Evolutionary conservation across 1,140 invertebrate genomes (phyloP).

Genomic region (Drosophila guanche): DNA sequence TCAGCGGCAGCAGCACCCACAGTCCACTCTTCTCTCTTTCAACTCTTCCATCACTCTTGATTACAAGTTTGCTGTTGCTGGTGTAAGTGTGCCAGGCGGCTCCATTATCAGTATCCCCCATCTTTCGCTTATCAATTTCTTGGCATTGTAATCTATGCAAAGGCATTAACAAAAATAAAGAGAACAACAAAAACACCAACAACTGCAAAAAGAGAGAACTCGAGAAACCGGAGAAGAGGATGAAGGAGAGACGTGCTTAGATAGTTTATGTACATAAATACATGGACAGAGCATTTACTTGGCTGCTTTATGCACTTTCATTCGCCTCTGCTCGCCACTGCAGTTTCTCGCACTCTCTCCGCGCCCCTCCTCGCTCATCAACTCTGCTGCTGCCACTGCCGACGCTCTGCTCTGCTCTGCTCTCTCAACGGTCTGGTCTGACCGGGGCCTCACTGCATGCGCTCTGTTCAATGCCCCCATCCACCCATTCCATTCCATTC

Average conservation of each 20-base stretch:
- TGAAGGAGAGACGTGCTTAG: constrained; percentile 34
- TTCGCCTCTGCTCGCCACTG: constrained; percentile 28
- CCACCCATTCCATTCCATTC: too few relatives aligned
- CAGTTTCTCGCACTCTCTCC: constrained; percentile 8
- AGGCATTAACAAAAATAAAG: constrained; percentile 20
- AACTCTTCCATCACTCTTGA: not conserved
- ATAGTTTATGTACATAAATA: constrained; percentile 25
- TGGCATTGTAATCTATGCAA: constrained; percentile 46
- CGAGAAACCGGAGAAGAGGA: constrained; percentile 1
- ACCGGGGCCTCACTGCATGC: too few relatives aligned
- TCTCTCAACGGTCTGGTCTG: not conserved
- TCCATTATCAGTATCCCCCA: constrained; percentile 53
- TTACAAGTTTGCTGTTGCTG: not conserved
- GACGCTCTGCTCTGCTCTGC: constrained; percentile 1
- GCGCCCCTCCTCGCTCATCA: not conserved
- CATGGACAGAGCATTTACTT: constrained; percentile 25
- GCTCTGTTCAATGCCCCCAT: too few relatives aligned
- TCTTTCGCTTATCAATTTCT: constrained; percentile 62
- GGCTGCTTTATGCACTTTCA: constrained; percentile 59
- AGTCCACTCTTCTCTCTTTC: constrained; percentile 13
- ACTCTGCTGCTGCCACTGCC: constrained; percentile 17
- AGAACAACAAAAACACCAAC: constrained; percentile 1
- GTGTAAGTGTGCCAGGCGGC: not conserved
- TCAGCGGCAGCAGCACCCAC: constrained; percentile 18
- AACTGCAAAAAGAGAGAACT: not conserved